A percentile compares a stretch with the other conserved stretches of the same genome.
These are phyloP conservation scores for Pelecanus crispus DNA, from an alignment of 2,113 vertebrate species.

Conservation along the genomic window DNA sequence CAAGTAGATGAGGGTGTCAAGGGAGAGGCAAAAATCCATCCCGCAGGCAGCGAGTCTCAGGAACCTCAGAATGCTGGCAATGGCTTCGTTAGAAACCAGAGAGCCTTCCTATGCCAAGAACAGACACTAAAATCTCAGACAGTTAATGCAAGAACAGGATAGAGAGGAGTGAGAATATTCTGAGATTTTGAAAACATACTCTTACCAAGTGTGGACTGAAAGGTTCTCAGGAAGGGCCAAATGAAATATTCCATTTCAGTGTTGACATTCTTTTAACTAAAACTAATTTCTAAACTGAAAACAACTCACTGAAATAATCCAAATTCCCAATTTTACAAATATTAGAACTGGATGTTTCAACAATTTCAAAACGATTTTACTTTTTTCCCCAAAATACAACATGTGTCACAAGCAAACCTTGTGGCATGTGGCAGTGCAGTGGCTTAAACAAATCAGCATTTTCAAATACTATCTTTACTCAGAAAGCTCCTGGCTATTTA, in stretches of 20 bases:
- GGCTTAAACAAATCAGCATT: neutral
- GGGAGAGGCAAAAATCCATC: slow-evolving; percentile 56
- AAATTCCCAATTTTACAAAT: neutral
- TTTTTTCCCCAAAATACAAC: neutral
- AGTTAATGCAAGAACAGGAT: slow-evolving; percentile 49
- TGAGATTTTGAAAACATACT: slow-evolving; percentile 49
- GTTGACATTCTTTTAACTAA: slow-evolving; percentile 51
- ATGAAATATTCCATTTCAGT: slow-evolving; percentile 52
- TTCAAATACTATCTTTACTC: neutral
- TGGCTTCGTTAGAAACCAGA: slow-evolving; percentile 53
- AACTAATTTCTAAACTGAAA: slow-evolving; percentile 40
- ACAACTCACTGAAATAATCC: slow-evolving; percentile 2
- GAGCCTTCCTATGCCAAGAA: slow-evolving; percentile 35
- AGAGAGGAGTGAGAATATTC: slow-evolving; percentile 46
- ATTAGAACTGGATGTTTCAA: neutral
- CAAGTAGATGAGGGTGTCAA: slow-evolving; percentile 54
- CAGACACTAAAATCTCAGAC: slow-evolving; percentile 61
- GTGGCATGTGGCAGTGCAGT: too few relatives aligned
- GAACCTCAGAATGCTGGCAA: slow-evolving; percentile 58
- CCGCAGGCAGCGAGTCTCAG: slow-evolving; percentile 27
- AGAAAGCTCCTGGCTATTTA: neutral
- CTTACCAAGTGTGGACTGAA: slow-evolving; percentile 40
- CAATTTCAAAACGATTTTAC: neutral
- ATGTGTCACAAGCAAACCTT: neutral
- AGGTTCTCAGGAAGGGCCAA: slow-evolving; percentile 49